A percentile compares a stretch with the other conserved stretches of the same genome.
These are phyloP conservation scores for Acomys russatus DNA, from an alignment of 2,797 vertebrate genomes.

Conservation along the genomic window DNA sequence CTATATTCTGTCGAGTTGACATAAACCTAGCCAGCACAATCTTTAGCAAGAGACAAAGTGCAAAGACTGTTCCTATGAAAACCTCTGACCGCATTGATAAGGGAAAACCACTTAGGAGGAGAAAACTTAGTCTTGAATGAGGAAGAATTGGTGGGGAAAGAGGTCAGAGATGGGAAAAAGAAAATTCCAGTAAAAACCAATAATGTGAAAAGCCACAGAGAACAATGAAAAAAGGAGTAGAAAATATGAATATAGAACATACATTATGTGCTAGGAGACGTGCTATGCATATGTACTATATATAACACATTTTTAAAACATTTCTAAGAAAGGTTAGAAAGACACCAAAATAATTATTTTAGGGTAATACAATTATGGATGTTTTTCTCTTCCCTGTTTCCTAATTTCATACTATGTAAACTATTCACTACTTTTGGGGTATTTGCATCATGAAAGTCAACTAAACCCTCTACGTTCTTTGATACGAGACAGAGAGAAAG, in stretches of 20 bases:
- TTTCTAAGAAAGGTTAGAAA: slow-evolving; percentile 8
- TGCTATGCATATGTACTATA: background rate
- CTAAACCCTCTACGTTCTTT: background rate
- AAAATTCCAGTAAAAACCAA: background rate
- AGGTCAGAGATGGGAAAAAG: background rate
- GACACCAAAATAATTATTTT: background rate
- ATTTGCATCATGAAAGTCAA: slow-evolving; percentile 2
- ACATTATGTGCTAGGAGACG: background rate
- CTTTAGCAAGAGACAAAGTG: background rate
- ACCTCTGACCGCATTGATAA: background rate
- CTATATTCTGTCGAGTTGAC: background rate
- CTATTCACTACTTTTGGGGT: background rate
- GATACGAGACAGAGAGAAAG: background rate
- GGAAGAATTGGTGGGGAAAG: background rate
- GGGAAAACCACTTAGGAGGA: background rate
- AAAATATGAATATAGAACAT: background rate
- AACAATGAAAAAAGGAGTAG: background rate
- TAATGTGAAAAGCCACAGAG: background rate
- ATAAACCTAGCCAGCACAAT: background rate
- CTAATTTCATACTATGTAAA: slow-evolving; percentile 33
- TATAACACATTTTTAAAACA: background rate
- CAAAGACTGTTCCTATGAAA: slow-evolving; percentile 8
- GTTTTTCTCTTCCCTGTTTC: background rate
- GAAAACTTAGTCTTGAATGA: background rate
- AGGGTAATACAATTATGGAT: background rate